Percentiles rank a stretch among this genome's conserved stretches.
These are phyloP conservation scores for Eristalis intricaria DNA, from an alignment of 2,888 invertebrate species.

Conservation along the genomic window DNA sequence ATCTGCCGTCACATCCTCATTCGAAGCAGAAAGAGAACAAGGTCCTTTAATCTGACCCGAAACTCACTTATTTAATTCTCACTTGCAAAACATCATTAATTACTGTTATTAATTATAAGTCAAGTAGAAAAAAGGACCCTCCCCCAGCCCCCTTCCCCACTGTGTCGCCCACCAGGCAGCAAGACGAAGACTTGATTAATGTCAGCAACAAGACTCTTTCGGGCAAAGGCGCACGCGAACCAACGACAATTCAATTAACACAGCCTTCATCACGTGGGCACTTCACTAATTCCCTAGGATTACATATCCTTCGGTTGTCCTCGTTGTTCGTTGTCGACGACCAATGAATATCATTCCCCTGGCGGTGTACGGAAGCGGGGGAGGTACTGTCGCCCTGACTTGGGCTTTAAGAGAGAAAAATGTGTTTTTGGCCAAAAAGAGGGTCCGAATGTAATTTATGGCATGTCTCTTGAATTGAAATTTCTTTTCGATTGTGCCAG, in stretches of 20 bases:
- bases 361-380: not conserved
- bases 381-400: not conserved
- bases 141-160: not conserved
- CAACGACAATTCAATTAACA: slow-evolving; percentile 71
- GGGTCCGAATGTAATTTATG: slow-evolving; percentile 63
- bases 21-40: not conserved
- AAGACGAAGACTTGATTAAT: not conserved
- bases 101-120: slow-evolving; percentile 48
- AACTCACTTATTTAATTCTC: slow-evolving; percentile 1
- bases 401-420: slow-evolving; percentile 34
- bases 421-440: slow-evolving; percentile 19
- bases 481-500: slow-evolving; percentile 55
- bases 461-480: slow-evolving; percentile 66
- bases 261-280: slow-evolving; percentile 68
- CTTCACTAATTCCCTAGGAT: slow-evolving; percentile 65
- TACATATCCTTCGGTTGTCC: slow-evolving; percentile 38
- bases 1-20: not conserved
- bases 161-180: not conserved
- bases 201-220: not conserved
- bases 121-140: slow-evolving; percentile 31
- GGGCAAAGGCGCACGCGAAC: slow-evolving; percentile 50
- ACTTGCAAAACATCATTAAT: slow-evolving; percentile 45
- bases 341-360: slow-evolving; percentile 26
- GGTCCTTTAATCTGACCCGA: not conserved
- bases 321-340: not conserved